Evolutionary conservation across 2,888 invertebrate genomes (phyloP).

Genomic region (Drosophila koepferae): DNA sequence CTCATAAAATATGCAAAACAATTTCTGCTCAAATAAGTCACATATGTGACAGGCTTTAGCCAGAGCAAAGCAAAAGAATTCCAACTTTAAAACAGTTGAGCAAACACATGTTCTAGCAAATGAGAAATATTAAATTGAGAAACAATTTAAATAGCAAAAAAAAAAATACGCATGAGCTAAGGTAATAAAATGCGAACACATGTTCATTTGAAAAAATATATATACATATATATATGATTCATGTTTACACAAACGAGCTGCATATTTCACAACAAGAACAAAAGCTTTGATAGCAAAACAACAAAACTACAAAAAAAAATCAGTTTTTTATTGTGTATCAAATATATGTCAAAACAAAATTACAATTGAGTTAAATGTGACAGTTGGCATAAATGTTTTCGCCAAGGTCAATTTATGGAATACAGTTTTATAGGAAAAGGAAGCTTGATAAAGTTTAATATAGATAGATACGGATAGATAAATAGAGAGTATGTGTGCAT

Average conservation of each 20-base stretch:
- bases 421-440: background rate
- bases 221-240: too few relatives aligned
- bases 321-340: background rate
- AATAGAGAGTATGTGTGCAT: background rate
- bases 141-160: background rate
- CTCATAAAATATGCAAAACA: constrained; percentile 16
- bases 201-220: background rate
- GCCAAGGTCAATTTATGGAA: background rate
- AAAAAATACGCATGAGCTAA: background rate
- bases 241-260: constrained; percentile 1
- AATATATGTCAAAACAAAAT: background rate
- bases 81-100: background rate
- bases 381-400: background rate
- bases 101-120: background rate
- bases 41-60: background rate
- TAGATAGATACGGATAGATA: background rate
- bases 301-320: background rate
- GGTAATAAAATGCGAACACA: constrained; percentile 5
- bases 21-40: constrained; percentile 2
- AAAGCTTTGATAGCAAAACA: background rate
- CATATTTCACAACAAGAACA: constrained; percentile 1
- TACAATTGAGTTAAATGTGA: background rate
- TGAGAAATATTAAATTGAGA: background rate
- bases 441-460: background rate
- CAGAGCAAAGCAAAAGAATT: background rate